These are phyloP conservation scores for Phaonia tiefii DNA, from an alignment of 2,888 invertebrate genomes.

Conservation along the genomic window DNA sequence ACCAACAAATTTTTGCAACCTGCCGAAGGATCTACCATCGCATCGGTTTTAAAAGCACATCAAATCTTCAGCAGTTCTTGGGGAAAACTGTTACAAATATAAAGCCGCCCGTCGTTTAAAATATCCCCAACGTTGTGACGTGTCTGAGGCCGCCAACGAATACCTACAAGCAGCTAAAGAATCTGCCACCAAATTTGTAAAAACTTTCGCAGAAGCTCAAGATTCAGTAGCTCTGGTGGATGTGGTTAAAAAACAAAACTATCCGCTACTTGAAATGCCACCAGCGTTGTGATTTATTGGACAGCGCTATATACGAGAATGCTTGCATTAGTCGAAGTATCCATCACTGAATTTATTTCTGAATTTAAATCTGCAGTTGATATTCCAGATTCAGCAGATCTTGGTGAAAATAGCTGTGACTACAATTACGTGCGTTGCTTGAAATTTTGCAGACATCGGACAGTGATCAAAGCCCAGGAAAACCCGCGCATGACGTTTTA, in stretches of 20 bases:
- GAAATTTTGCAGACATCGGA: conserved; percentile 59
- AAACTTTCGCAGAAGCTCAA: conserved; percentile 27
- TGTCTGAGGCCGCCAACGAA: conserved; percentile 72
- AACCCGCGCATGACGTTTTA: too few species aligned
- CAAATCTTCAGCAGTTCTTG: too few species aligned
- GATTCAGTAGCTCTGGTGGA: conserved; percentile 51
- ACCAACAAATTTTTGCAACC: too few species aligned
- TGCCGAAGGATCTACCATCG: too few species aligned
- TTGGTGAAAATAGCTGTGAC: conserved; percentile 67
- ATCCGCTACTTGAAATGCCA: conserved; percentile 48
- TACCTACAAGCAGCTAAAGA: conserved; percentile 73
- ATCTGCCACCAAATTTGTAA: conserved; percentile 43
- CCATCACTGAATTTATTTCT: conserved; percentile 30
- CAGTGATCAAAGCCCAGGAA: conserved; percentile 63
- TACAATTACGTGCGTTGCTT: conserved; percentile 69
- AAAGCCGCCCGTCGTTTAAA: conserved; percentile 52
- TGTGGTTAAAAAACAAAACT: conserved; percentile 61
- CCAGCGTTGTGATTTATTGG: conserved; percentile 68
- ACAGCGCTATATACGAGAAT: conserved; percentile 72
- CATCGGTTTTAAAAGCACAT: too few species aligned
- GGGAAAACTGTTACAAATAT: conserved; percentile 58
- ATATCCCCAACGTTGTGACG: conserved; percentile 68
- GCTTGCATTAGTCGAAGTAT: conserved; percentile 70
- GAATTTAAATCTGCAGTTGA: conserved; percentile 36
- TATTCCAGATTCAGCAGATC: conserved; percentile 46